phyloP scores from a whole-genome alignment of 1,140 invertebrate species.

The Drosophila azteca region DNA sequence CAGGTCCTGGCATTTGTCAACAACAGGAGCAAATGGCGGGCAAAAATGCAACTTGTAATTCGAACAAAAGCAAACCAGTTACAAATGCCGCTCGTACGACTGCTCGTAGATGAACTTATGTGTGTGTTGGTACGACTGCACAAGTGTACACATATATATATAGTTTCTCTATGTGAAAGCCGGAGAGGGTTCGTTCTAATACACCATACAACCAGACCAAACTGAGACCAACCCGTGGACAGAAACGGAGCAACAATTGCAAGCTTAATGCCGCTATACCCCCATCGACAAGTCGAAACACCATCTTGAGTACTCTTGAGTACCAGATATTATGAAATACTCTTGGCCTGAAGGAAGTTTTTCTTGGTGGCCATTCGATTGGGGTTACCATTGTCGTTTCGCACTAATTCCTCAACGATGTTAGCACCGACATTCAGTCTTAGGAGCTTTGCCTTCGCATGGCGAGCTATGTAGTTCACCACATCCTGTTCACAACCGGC shows the following conservation, averaged over 20 bases:
- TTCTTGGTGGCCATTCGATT: conserved; percentile 22
- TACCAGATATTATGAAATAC: background rate
- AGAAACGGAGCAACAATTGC: too few relatives aligned
- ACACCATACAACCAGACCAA: too few relatives aligned
- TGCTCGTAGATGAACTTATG: background rate
- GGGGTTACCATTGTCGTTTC: conserved; percentile 84
- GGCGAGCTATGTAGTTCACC: conserved; percentile 30
- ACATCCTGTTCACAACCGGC: conserved; percentile 33
- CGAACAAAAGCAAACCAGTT: conserved; percentile 61
- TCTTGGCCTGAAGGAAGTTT: conserved; percentile 4
- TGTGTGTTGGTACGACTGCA: too few relatives aligned
- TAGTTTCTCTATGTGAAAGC: too few relatives aligned
- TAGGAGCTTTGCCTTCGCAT: conserved; percentile 32
- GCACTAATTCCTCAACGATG: conserved; percentile 83
- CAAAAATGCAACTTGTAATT: conserved; percentile 65
- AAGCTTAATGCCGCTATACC: too few relatives aligned
- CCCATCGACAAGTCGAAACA: too few relatives aligned
- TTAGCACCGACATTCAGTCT: too few relatives aligned
- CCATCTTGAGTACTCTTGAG: too few relatives aligned
- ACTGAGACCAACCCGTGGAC: too few relatives aligned
- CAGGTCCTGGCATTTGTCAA: conserved; percentile 41
- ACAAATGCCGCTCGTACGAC: conserved; percentile 36
- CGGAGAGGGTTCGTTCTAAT: too few relatives aligned
- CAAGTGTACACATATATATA: too few relatives aligned
- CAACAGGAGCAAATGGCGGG: conserved; percentile 29